Percentiles rank a stretch among this genome's conserved stretches.
Evolutionary conservation across 2,113 vertebrate species (phyloP).

Genomic region (Corythaeola cristata): DNA sequence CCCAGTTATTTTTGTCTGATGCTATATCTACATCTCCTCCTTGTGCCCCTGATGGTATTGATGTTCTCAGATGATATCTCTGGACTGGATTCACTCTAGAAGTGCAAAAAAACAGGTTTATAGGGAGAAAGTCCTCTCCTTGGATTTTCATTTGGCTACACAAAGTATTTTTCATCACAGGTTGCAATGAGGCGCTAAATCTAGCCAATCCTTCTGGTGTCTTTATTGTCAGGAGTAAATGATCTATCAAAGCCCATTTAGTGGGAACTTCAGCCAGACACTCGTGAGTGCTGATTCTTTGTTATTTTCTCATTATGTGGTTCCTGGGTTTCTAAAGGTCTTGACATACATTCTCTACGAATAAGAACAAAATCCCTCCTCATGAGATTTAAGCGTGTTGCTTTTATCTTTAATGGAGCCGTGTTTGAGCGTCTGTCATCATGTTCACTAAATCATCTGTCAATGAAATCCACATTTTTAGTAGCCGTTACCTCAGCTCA

Average conservation of each 20-base stretch:
- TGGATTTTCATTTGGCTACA: background rate
- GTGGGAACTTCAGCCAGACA: constrained; percentile 20
- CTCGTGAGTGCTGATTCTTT: constrained; percentile 2
- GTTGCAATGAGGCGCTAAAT: background rate
- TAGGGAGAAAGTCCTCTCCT: background rate
- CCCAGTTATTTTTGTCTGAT: background rate
- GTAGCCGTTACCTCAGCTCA: constrained; percentile 58
- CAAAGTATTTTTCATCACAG: constrained; percentile 1
- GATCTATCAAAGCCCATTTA: constrained; percentile 11
- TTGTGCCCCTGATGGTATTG: background rate
- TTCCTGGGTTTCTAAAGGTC: constrained; percentile 56
- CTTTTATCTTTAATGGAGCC: constrained; percentile 55
- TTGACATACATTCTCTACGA: constrained; percentile 52
- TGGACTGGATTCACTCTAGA: background rate
- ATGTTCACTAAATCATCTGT: constrained; percentile 46
- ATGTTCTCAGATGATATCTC: background rate
- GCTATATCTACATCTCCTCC: background rate
- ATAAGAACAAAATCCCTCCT: constrained; percentile 28
- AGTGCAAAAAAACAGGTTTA: background rate
- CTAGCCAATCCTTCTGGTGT: background rate
- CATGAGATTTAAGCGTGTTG: constrained; percentile 31
- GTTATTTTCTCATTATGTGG: constrained; percentile 45
- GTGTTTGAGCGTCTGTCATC: constrained; percentile 15
- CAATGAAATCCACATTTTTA: constrained; percentile 54
- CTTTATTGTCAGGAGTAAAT: constrained; percentile 32